Evolutionary conservation across 2,113 vertebrate species (phyloP), one percentile per base, ranked within the genome.

Genomic region (Bucco capensis): DNA sequence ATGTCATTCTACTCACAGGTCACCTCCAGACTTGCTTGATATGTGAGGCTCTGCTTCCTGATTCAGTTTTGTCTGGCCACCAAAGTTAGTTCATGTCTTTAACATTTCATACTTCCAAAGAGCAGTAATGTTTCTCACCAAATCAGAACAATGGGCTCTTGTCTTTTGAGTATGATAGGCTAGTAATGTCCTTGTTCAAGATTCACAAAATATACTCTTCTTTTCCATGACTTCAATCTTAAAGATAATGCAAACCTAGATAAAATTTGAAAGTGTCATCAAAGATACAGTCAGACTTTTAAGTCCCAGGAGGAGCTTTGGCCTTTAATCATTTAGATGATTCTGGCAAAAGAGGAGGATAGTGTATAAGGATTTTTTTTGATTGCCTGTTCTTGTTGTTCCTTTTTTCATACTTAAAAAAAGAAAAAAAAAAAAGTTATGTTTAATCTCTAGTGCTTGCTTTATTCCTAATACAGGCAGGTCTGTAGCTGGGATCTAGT

Each of bases 51-150:
- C n/a, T 79, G 40, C 35, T 92, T 93, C 73, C 88, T 78, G 70
- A 65, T 92, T 89, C 83, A 89, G 65, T 90, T 93, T 90, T 92
- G 42, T 82, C 81, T 87, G 74, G 71, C 51, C 66, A 62, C 58
- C 24, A 62, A 90, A 79, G 37, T 89, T 89, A 78, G 70, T 84
- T 90, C 37, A 22, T 53, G 3, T 89, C 83, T n/a, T 78, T 84
- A 79, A 86, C 24, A 28, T 73, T 84, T 65, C 27, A 21, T 85
- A 44, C n/a, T 76, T 91, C 17, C 70, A 31, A 94, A 89, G 24
- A 80, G 8, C 31, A 73, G 24, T 58, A 57, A 65, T 72, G 54
- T 73, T 93, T 81, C 60, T 73, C 44, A 65, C 16, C 66, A 70
- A 33, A 92, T 69, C 23, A 33, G 50, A 90, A 65, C 64, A 94